Base-by-base conservation (phyloP, 2,888 invertebrate species). In the Pollenia labialis region DNA sequence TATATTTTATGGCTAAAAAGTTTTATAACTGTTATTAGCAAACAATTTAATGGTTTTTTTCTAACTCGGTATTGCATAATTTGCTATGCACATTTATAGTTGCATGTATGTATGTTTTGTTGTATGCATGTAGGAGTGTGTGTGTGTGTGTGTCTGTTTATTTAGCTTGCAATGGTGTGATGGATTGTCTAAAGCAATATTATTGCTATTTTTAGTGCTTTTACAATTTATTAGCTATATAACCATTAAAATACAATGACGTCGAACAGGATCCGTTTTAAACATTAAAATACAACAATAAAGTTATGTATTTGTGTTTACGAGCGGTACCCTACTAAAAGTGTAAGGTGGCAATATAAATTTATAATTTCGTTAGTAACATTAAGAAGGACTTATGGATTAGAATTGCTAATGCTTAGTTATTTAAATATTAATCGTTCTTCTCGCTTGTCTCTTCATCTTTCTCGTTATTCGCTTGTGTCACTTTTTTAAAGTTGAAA, bases 131-230 rank as follows among this genome's bases (percentile, higher is more conserved):
- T 12, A 14, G 40, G n/a, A n/a, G 32, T 52, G 44, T 23, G 23
- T 2, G 23, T 23, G 23, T 2, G 23, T 23, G 23, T 23, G 23
- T 11, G 10, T 56, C 12, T 54, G 44, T 18, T 16, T 71, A 46
- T 74, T 48, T 60, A 56, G 18, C n/a, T 44, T 46, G 44, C n/a
- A n/a, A 23, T 46, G 23, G n/a, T 16, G 32, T 62, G 60, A 46
- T 75, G 40, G 40, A 62, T 62, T 66, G n/a, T 77, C 54, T 76
- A 16, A n/a, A 44, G 46, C 10, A 50, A 16, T 69, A 60, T 60
- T 60, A 50, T 16, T 60, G 58, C 14, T 12, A 46, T 66, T 69
- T 69, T 69, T 50, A 66, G 79, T 77, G 66, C 16, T 77, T 66
- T 62, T 46, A 54, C 23, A n/a, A 64, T 56, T 54, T 48, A 68